Percentiles rank a stretch among this genome's conserved stretches.
Evolutionary conservation across 2,797 vertebrate genomes (phyloP).

Genomic region (Phoeniculus purpureus): DNA sequence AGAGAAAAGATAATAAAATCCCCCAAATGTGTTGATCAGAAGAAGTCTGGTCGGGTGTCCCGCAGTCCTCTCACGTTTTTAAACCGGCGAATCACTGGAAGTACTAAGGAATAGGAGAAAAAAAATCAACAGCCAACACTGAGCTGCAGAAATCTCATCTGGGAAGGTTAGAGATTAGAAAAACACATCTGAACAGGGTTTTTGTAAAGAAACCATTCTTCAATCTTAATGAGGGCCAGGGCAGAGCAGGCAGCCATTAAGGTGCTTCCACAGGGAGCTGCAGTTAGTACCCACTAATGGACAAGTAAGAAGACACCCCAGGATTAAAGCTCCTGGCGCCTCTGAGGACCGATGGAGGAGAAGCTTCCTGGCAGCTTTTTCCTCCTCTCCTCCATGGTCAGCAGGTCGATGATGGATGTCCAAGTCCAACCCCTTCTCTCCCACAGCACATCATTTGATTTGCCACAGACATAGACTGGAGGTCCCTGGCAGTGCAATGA

Average conservation of each 20-base stretch:
- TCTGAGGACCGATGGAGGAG: rapidly evolving
- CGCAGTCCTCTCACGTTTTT: constrained; percentile 5
- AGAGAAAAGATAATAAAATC: constrained; percentile 64
- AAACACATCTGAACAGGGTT: not conserved
- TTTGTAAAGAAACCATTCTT: constrained; percentile 30
- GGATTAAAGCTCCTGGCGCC: not conserved
- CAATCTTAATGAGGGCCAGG: constrained; percentile 20
- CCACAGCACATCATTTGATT: constrained; percentile 46
- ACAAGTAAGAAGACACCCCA: not conserved
- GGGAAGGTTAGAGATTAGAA: constrained; percentile 7
- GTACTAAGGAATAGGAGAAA: not conserved
- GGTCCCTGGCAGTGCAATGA: not conserved
- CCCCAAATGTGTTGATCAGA: constrained; percentile 42
- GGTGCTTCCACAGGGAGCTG: not conserved
- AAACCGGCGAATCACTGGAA: constrained; percentile 27
- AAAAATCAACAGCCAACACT: not conserved
- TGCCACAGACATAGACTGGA: not conserved
- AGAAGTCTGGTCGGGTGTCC: not conserved
- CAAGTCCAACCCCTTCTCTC: not conserved
- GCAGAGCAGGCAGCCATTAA: constrained; percentile 7
- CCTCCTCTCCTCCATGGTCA: not conserved
- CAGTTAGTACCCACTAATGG: not conserved
- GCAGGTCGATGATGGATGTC: constrained; percentile 21
- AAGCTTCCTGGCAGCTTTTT: constrained; percentile 20
- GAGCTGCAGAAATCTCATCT: constrained; percentile 5